Conservation (phyloP, 2,113 vertebrate genomes). For the Daphoenositta chrysoptera region DNA sequence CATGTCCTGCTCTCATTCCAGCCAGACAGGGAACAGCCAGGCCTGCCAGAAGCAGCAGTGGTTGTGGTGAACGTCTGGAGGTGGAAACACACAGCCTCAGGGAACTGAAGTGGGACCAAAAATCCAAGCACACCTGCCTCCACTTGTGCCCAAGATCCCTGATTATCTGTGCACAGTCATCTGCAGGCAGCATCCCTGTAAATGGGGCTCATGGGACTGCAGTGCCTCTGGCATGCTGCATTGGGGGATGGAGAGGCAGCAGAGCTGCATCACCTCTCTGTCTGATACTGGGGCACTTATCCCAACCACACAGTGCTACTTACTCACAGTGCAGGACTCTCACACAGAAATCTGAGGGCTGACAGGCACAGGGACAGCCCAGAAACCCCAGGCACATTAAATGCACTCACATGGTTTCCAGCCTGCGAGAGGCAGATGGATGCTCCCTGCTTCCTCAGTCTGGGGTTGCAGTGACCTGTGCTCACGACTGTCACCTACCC, state of each 20-base stretch:
- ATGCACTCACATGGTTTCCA: not conserved
- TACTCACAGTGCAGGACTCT: not conserved
- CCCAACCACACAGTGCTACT: not conserved
- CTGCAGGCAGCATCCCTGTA: not conserved
- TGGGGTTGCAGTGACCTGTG: not conserved
- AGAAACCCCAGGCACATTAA: not conserved
- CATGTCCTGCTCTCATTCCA: not conserved
- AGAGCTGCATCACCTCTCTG: not conserved
- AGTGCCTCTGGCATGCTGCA: not conserved
- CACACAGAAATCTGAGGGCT: not conserved
- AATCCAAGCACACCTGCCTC: not conserved
- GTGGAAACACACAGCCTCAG: not conserved
- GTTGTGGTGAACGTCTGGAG: not conserved
- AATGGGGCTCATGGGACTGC: not conserved
- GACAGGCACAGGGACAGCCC: not conserved
- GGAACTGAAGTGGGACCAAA: not conserved
- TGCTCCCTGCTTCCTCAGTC: not conserved
- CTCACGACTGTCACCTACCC: not conserved
- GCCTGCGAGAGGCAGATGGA: not conserved
- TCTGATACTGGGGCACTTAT: not conserved
- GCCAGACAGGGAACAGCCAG: not conserved
- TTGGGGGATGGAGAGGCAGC: rapidly evolving
- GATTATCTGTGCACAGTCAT: not conserved
- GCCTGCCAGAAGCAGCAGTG: not conserved
- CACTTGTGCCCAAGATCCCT: not conserved